A percentile compares a stretch with the other conserved stretches of the same genome.
These are phyloP conservation scores for Noctua fimbriata DNA, from an alignment of 2,888 invertebrate genomes.

Conservation along the genomic window DNA sequence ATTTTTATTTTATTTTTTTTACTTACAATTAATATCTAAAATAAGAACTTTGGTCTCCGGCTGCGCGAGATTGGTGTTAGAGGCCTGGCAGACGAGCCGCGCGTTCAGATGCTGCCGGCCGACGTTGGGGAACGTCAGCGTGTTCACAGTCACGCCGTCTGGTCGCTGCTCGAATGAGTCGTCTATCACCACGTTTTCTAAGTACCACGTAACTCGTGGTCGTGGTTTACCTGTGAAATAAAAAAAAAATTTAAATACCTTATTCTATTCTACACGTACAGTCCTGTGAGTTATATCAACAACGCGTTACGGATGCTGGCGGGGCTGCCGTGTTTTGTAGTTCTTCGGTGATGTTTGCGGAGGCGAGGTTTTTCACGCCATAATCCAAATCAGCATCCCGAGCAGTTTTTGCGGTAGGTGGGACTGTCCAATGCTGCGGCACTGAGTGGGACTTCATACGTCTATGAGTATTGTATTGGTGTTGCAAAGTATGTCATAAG, in stretches of 20 bases:
- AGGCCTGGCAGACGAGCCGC: conserved; percentile 96
- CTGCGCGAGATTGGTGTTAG: conserved; percentile 95
- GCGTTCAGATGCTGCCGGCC: conserved; percentile 96
- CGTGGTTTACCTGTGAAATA: conserved; percentile 92
- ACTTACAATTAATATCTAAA: conserved; percentile 96
- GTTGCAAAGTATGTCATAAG: not conserved
- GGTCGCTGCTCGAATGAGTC: conserved; percentile 93
- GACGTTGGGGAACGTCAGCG: conserved; percentile 94
- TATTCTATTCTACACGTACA: not conserved
- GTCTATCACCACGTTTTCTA: conserved; percentile 96
- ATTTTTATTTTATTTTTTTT: too few species aligned
- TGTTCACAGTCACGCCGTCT: conserved; percentile 94
- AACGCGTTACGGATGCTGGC: not conserved
- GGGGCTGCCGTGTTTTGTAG: not conserved
- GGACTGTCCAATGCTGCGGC: not conserved
- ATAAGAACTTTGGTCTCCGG: conserved; percentile 95
- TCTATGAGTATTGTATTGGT: not conserved
- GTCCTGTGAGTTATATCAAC: not conserved
- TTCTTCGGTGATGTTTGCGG: not conserved
- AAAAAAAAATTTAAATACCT: not conserved
- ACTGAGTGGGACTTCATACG: not conserved
- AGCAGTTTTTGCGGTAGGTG: not conserved
- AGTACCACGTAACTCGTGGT: conserved; percentile 95
- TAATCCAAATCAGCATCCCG: not conserved
- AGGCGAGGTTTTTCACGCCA: not conserved